These are phyloP conservation scores for Trypoxylus dichotomus DNA, from an alignment of 1,140 invertebrate species.

Conservation along the genomic window DNA sequence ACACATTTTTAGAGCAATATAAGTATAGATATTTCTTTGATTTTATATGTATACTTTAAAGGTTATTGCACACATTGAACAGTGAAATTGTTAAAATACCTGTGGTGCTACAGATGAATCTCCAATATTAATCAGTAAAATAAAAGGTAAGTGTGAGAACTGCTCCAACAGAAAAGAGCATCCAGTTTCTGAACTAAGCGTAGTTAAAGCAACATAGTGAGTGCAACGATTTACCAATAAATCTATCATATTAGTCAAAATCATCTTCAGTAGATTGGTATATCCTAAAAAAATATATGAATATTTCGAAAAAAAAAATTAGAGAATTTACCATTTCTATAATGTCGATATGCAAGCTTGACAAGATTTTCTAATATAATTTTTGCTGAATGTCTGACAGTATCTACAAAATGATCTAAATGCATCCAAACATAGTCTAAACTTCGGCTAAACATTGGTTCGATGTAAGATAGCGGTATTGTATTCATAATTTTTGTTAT, in stretches of 20 bases:
- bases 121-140: conserved; percentile 20
- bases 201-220: conserved; percentile 14
- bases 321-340: conserved; percentile 1
- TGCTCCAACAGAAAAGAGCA: conserved; percentile 28
- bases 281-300: conserved; percentile 6
- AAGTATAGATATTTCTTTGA: too few relatives aligned
- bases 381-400: neutral
- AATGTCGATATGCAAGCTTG: conserved; percentile 9
- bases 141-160: conserved; percentile 24
- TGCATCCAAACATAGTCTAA: conserved; percentile 25
- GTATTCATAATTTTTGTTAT: conserved; percentile 27
- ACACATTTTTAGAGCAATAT: too few relatives aligned
- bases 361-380: conserved; percentile 29
- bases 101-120: conserved; percentile 20
- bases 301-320: neutral
- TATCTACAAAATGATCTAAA: conserved; percentile 29
- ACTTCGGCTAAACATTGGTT: conserved; percentile 8
- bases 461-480: conserved; percentile 1
- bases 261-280: conserved; percentile 2
- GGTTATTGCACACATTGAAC: too few relatives aligned
- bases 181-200: conserved; percentile 17
- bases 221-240: conserved; percentile 24
- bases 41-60: too few relatives aligned
- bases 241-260: conserved; percentile 28
- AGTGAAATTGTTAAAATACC: too few relatives aligned